A percentile compares a stretch with the other conserved stretches of the same genome.
Evolutionary conservation across 2,797 vertebrate genomes (phyloP).

Genomic region (Hemibagrus guttatus): DNA sequence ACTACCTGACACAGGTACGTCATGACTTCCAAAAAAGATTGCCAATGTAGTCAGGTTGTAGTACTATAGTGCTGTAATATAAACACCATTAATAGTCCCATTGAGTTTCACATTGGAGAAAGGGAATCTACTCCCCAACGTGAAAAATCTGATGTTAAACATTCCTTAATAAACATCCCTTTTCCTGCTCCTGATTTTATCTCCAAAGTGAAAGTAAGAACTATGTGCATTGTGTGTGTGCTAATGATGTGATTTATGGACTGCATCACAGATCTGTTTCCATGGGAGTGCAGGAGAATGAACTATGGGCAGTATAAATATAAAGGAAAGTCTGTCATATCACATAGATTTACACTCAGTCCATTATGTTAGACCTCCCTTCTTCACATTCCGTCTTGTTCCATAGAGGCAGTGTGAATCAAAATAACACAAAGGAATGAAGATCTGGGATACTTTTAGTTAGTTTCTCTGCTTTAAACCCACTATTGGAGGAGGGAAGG

Average conservation of each 20-base stretch:
- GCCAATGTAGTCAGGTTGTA: not conserved
- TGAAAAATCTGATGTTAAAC: constrained; percentile 5
- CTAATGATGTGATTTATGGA: constrained; percentile 65
- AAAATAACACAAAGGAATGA: constrained; percentile 1
- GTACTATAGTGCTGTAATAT: not conserved
- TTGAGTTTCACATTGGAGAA: not conserved
- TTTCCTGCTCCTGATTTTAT: constrained; percentile 66
- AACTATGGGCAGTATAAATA: constrained; percentile 50
- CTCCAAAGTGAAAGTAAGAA: constrained; percentile 65
- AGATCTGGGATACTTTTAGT: constrained; percentile 6
- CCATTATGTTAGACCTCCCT: not conserved
- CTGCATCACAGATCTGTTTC: constrained; percentile 69
- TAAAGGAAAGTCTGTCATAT: not conserved
- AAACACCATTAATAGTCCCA: not conserved
- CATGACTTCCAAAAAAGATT: not conserved
- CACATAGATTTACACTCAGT: not conserved
- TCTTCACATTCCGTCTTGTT: constrained; percentile 12
- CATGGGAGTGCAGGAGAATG: constrained; percentile 58
- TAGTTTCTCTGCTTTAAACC: not conserved
- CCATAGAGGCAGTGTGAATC: not conserved
- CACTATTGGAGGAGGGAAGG: not conserved
- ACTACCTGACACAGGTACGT: constrained; percentile 73
- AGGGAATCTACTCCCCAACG: not conserved
- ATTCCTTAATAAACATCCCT: constrained; percentile 13
- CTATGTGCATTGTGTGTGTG: constrained; percentile 62